phyloP scores from a whole-genome alignment of 2,797 vertebrate genomes.

The Xerus rutilus region DNA sequence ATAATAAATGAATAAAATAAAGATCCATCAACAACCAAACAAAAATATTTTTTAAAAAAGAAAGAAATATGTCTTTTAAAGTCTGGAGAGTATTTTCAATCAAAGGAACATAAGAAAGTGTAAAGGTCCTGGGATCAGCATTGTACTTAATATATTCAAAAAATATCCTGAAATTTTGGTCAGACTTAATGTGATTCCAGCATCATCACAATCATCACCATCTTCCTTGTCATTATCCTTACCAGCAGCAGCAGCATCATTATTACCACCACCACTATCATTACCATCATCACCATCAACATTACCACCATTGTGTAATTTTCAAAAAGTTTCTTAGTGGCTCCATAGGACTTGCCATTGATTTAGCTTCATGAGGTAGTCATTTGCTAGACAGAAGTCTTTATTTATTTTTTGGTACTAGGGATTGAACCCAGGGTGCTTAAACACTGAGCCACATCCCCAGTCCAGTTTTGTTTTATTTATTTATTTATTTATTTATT shows the following conservation, averaged over 20 bases:
- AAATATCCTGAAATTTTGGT: neutral
- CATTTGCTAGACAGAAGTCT: neutral
- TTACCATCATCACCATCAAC: neutral
- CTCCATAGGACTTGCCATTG: neutral
- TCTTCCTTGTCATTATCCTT: no score
- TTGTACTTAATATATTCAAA: constrained; percentile 2
- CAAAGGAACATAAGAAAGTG: neutral
- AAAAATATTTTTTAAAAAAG: neutral
- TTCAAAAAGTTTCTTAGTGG: neutral
- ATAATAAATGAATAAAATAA: no score
- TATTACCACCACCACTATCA: rapidly evolving
- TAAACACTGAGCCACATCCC: no score
- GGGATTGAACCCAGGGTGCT: no score
- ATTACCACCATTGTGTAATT: neutral
- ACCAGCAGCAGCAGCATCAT: neutral
- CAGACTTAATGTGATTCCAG: neutral
- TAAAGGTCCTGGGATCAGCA: neutral
- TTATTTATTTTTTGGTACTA: no score
- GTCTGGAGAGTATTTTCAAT: neutral
- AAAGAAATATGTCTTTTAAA: neutral
- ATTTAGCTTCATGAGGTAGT: neutral
- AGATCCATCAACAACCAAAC: no score
- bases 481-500: no score
- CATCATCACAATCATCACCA: neutral
- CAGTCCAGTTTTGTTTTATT: no score